Conservation (phyloP, 1,140 invertebrate genomes). For the Cydia splendana region DNA sequence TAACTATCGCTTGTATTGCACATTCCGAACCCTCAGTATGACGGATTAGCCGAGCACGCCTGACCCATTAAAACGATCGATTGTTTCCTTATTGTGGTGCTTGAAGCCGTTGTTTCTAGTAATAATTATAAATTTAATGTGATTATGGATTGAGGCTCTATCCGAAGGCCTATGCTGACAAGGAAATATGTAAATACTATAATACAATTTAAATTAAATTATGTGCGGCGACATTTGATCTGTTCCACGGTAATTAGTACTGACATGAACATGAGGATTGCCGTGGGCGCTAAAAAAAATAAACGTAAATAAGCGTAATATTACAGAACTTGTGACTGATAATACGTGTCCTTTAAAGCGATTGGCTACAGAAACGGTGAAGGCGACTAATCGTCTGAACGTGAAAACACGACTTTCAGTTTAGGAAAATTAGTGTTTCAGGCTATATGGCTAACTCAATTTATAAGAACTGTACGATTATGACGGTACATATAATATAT, state of each 20-base stretch:
- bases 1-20: constrained; percentile 53
- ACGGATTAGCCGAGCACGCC: constrained; percentile 72
- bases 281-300: neutral
- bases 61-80: constrained; percentile 79
- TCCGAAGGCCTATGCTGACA: constrained; percentile 17
- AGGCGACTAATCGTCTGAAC: neutral
- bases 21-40: constrained; percentile 58
- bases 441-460: neutral
- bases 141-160: constrained; percentile 32
- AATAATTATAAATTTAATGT: constrained; percentile 54
- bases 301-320: too few relatives aligned
- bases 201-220: neutral
- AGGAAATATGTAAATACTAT: neutral
- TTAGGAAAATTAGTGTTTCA: constrained; percentile 10
- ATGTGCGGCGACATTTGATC: neutral
- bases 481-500: too few relatives aligned
- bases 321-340: neutral
- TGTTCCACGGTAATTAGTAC: neutral
- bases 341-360: neutral
- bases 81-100: constrained; percentile 76
- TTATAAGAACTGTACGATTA: neutral
- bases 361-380: neutral
- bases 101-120: constrained; percentile 49
- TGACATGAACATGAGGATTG: neutral
- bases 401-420: constrained; percentile 29